A percentile compares a stretch with the other conserved stretches of the same genome.
These are phyloP conservation scores for Hirundo rustica DNA, from an alignment of 2,797 vertebrate genomes.

Conservation along the genomic window DNA sequence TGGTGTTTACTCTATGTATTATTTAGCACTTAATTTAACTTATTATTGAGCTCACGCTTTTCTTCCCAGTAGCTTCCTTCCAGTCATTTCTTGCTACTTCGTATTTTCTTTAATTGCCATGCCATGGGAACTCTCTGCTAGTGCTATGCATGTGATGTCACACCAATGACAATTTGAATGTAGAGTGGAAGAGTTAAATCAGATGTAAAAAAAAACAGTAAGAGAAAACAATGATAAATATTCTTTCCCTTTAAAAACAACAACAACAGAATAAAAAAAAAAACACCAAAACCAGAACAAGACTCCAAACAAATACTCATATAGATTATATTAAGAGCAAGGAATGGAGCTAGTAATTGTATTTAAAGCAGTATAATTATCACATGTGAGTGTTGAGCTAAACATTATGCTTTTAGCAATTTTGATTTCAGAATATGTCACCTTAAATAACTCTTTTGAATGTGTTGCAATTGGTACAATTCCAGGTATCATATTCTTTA, in stretches of 20 bases:
- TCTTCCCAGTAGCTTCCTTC: neutral
- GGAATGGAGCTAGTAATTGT: neutral
- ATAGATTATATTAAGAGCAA: neutral
- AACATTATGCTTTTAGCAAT: neutral
- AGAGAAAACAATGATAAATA: neutral
- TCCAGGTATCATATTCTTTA: neutral
- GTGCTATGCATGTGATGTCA: neutral
- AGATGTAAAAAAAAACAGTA: neutral
- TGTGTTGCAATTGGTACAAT: neutral
- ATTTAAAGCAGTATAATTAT: neutral
- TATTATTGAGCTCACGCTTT: neutral
- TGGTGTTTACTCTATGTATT: neutral
- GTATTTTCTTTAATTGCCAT: neutral
- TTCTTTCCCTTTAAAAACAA: neutral
- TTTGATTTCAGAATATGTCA: neutral
- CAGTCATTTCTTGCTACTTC: neutral
- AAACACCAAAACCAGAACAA: no score
- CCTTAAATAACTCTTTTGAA: neutral
- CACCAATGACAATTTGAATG: fast-evolving
- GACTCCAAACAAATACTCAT: fast-evolving
- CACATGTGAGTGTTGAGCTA: neutral
- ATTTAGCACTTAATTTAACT: neutral
- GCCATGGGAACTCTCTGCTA: neutral
- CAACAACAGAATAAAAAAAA: neutral
- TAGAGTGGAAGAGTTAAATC: neutral